phyloP scores from a whole-genome alignment of 2,888 invertebrate genomes.

The Crioceris asparagi region DNA sequence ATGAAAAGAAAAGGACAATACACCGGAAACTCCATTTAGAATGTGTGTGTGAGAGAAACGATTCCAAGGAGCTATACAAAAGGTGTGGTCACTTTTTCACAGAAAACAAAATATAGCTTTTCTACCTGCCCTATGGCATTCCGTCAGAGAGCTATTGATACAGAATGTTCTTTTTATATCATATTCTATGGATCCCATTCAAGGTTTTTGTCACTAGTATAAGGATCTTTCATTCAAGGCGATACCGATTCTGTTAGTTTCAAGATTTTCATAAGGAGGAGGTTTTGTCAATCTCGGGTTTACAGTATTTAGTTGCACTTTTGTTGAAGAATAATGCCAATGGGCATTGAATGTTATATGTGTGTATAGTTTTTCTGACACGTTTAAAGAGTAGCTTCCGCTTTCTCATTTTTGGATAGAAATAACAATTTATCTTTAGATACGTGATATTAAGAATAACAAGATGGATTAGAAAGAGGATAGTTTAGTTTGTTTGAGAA shows the following conservation, averaged over 20 bases:
- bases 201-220: slow-evolving; percentile 16
- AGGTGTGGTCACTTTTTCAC: too few relatives aligned
- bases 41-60: too few relatives aligned
- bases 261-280: too few relatives aligned
- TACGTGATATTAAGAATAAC: too few relatives aligned
- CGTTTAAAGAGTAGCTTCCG: slow-evolving; percentile 39
- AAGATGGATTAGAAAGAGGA: too few relatives aligned
- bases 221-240: slow-evolving; percentile 15
- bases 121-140: slow-evolving; percentile 34
- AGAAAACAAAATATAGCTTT: slow-evolving; percentile 32
- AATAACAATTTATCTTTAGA: too few relatives aligned
- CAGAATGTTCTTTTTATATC: slow-evolving; percentile 16
- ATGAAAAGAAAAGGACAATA: too few relatives aligned
- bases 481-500: too few relatives aligned
- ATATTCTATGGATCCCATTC: slow-evolving; percentile 20
- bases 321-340: slow-evolving; percentile 34
- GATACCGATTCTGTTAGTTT: too few relatives aligned
- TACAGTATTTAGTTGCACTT: slow-evolving; percentile 40
- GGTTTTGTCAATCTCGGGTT: neutral
- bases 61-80: too few relatives aligned
- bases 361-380: slow-evolving; percentile 35
- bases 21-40: too few relatives aligned
- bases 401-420: too few relatives aligned
- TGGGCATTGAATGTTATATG: neutral
- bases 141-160: slow-evolving; percentile 22